These are phyloP conservation scores for Tokudaia tokunoshimensis DNA, from an alignment of 2,797 vertebrate species.

Conservation along the genomic window DNA sequence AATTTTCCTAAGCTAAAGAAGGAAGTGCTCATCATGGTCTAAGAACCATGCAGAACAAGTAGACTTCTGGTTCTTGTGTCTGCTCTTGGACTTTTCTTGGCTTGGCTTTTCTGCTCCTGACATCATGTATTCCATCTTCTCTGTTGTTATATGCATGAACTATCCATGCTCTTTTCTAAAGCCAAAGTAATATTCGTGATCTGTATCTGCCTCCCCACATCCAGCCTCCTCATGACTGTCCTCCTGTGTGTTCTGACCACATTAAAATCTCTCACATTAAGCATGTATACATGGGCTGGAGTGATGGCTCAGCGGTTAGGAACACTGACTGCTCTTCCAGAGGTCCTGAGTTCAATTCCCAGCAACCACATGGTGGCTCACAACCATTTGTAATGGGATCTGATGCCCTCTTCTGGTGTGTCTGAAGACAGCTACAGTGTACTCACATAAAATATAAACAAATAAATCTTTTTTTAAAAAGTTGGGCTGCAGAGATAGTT, in stretches of 20 bases:
- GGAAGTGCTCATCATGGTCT: not conserved
- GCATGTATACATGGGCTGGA: not conserved
- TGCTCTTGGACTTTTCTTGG: not conserved
- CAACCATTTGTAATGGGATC: too few relatives aligned
- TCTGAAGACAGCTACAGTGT: too few relatives aligned
- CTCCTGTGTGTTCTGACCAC: not conserved
- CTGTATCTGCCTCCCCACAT: not conserved
- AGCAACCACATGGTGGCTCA: too few relatives aligned
- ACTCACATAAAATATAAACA: too few relatives aligned
- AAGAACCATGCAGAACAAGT: not conserved
- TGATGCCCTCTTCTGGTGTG: too few relatives aligned
- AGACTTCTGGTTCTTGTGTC: not conserved
- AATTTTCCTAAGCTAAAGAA: not conserved
- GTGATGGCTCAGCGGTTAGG: not conserved
- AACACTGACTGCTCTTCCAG: too few relatives aligned
- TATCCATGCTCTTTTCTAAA: not conserved
- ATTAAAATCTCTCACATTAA: slow-evolving; percentile 16
- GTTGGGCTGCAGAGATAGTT: too few relatives aligned
- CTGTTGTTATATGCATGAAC: not conserved
- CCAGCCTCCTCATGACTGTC: not conserved
- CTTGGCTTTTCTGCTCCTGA: not conserved
- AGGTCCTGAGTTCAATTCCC: too few relatives aligned
- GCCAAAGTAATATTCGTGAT: not conserved
- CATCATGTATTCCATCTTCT: not conserved
- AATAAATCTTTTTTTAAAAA: too few relatives aligned